Base-by-base conservation (phyloP, 2,888 invertebrate genomes). In the Cremastinae sp. region DNA sequence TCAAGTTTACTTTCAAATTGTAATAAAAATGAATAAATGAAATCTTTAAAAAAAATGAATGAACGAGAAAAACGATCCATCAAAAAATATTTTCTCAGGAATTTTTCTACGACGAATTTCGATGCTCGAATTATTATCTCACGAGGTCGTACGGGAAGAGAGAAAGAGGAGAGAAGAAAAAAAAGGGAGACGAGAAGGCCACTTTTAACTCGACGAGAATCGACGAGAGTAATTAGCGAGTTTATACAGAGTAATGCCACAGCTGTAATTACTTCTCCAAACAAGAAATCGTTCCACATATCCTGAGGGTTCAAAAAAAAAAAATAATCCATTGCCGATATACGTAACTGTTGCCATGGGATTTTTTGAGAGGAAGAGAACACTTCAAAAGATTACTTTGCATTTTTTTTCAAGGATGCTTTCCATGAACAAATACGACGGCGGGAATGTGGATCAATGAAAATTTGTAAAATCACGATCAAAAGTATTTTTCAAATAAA, bases 221-320 rank as follows among this genome's bases (percentile, higher is more conserved):
- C 59, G 53, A 47, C 55, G 18, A 14, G n/a, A 45, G 53, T 69
- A 69, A 74, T 74, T 69, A 69, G 58, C 68, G 66, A 62, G 61
- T 55, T 59, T 35, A 28, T 66, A 35, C 47, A 49, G 49, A 35
- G 69, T 69, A 58, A 64, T 43, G 74, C 62, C 41, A 49, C 20
- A 51, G 58, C 49, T 74, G 5, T 28, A 74, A 74, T 74, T 69
- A 64, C 58, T 58, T 39, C 4, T 5, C 43, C 43, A 49, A 37
- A 64, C 20, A 61, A 66, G 43, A 64, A 64, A 69, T 28, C 51
- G 58, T 58, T 49, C 56, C 56, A 64, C 58, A 20, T 64, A 64
- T 62, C 62, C 51, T 35, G 16, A 37, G 74, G 68, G 37, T 28
- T 28, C 64, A 41, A 20, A 35, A 35, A 41, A 45, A 66, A 18